phyloP scores from a whole-genome alignment of 2,113 vertebrate species.

The Cisticola juncidis region DNA sequence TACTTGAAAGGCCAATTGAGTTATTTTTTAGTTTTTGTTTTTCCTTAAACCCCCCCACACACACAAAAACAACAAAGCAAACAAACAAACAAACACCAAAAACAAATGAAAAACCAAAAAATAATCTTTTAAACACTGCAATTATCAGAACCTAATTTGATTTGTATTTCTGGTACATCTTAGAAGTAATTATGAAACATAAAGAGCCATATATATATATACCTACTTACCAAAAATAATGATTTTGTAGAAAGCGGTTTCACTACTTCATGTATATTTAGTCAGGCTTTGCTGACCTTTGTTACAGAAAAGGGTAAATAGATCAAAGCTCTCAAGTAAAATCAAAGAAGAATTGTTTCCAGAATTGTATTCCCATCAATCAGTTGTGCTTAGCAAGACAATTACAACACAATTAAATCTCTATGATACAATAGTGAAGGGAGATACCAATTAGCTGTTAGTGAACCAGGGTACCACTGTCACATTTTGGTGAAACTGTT shows the following conservation, averaged over 20 bases:
- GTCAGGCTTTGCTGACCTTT: neutral
- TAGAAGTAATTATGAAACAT: neutral
- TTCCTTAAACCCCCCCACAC: too few species aligned
- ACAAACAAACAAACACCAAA: too few species aligned
- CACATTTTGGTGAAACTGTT: neutral
- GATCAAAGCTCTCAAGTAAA: neutral
- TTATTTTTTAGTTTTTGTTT: neutral
- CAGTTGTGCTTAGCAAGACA: neutral
- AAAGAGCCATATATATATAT: neutral
- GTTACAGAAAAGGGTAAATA: neutral
- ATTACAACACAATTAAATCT: neutral
- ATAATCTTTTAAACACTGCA: neutral
- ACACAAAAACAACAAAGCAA: too few species aligned
- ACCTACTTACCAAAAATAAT: neutral
- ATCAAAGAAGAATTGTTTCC: neutral
- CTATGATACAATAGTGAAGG: neutral
- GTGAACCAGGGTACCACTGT: neutral
- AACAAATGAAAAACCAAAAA: neutral
- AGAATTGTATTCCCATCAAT: neutral
- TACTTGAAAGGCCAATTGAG: neutral
- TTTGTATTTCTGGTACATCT: neutral
- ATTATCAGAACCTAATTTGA: neutral
- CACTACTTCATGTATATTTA: neutral
- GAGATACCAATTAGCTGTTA: neutral
- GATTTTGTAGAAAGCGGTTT: neutral